phyloP scores from a whole-genome alignment of 2,888 invertebrate genomes.

The Morinoia aosen region DNA sequence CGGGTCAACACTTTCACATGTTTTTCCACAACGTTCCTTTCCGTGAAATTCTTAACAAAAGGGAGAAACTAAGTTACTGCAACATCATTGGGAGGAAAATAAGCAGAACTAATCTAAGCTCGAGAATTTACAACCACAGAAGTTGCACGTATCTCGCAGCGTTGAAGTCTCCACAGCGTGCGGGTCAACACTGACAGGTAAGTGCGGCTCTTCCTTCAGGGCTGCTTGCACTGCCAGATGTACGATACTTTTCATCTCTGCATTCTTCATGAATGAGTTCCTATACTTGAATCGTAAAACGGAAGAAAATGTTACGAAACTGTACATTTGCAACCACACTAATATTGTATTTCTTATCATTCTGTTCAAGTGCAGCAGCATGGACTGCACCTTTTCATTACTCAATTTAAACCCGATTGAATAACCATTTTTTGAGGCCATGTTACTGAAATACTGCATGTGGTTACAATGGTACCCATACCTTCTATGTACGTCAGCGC shows the following conservation, averaged over 20 bases:
- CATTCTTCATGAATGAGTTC: background rate
- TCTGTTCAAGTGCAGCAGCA: background rate
- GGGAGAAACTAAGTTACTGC: background rate
- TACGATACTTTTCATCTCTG: constrained; percentile 1
- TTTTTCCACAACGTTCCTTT: background rate
- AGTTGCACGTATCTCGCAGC: background rate
- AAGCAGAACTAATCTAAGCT: background rate
- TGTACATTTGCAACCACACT: background rate
- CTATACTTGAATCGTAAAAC: background rate
- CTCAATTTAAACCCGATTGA: background rate
- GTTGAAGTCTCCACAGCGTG: background rate
- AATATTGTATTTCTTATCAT: background rate
- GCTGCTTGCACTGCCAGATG: constrained; percentile 14
- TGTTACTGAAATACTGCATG: background rate
- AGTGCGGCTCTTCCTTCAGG: background rate
- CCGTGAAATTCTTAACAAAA: background rate
- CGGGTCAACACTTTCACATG: constrained; percentile 45
- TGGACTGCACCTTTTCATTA: background rate
- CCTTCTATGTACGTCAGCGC: background rate
- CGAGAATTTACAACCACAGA: background rate
- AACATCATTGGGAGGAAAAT: background rate
- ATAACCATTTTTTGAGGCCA: background rate
- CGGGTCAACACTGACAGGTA: background rate
- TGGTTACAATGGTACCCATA: background rate
- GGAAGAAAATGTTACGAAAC: background rate